phyloP scores from a whole-genome alignment of 2,113 vertebrate species.

The Naja naja region DNA sequence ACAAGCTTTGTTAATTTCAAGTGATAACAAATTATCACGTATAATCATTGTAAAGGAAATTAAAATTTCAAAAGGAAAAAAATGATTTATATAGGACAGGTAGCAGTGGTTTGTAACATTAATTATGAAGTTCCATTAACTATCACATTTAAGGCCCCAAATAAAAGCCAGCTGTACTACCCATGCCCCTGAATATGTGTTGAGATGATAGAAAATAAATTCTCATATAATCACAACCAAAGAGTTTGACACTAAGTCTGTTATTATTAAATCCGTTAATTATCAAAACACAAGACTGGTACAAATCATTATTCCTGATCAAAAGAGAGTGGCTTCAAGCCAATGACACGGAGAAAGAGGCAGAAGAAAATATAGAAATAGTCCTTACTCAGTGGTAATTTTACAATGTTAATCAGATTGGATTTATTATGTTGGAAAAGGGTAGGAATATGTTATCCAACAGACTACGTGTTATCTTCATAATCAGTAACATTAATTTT shows the following conservation, averaged over 20 bases:
- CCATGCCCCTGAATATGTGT: too few species aligned
- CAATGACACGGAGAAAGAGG: neutral
- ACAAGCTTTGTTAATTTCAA: neutral
- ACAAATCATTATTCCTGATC: neutral
- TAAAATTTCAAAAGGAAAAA: neutral
- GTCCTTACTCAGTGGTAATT: too few species aligned
- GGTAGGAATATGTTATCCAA: neutral
- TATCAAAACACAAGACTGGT: neutral
- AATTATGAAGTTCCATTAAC: neutral
- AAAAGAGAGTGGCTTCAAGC: neutral
- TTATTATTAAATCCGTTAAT: neutral
- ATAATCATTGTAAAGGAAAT: neutral
- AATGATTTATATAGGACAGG: neutral
- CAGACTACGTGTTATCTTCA: neutral
- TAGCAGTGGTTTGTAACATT: neutral
- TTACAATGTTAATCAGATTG: neutral
- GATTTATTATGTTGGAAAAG: neutral
- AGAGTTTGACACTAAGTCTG: neutral
- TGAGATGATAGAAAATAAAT: neutral
- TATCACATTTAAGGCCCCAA: neutral
- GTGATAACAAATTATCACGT: neutral
- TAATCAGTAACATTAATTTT: neutral
- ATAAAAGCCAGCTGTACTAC: neutral
- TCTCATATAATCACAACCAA: neutral
- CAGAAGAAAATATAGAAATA: too few species aligned